These are phyloP conservation scores for Stramonita haemastoma DNA, from an alignment of 2,888 invertebrate species.

Conservation along the genomic window DNA sequence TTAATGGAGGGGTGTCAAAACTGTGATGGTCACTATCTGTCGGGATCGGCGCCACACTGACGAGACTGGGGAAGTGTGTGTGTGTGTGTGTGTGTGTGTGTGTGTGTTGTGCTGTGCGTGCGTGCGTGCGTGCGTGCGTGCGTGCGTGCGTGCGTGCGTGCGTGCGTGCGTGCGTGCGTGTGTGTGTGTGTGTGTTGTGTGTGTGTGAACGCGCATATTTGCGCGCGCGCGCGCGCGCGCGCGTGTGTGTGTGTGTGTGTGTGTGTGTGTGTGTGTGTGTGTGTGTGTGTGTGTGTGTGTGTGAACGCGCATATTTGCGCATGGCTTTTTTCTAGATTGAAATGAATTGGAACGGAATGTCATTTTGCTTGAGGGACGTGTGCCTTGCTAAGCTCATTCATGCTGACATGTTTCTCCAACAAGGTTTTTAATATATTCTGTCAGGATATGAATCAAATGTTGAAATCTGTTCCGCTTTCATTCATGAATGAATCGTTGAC, in stretches of 20 bases:
- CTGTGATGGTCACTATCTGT: not conserved
- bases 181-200: conserved; percentile 1
- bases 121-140: too few species aligned
- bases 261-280: not conserved
- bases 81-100: not conserved
- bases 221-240: not conserved
- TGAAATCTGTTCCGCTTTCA: too few species aligned
- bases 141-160: not conserved
- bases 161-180: not conserved
- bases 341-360: too few species aligned
- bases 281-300: conserved; percentile 11
- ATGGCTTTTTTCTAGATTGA: too few species aligned
- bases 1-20: not conserved
- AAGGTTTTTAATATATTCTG: too few species aligned
- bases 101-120: too few species aligned
- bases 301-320: not conserved
- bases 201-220: not conserved
- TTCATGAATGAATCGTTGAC: too few species aligned
- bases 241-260: too few species aligned
- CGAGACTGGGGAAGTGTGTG: not conserved
- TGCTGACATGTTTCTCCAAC: too few species aligned
- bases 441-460: too few species aligned
- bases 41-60: not conserved
- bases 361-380: too few species aligned
- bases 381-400: too few species aligned